These are phyloP conservation scores for Plotosus lineatus DNA, from an alignment of 2,113 vertebrate genomes.

Conservation along the genomic window DNA sequence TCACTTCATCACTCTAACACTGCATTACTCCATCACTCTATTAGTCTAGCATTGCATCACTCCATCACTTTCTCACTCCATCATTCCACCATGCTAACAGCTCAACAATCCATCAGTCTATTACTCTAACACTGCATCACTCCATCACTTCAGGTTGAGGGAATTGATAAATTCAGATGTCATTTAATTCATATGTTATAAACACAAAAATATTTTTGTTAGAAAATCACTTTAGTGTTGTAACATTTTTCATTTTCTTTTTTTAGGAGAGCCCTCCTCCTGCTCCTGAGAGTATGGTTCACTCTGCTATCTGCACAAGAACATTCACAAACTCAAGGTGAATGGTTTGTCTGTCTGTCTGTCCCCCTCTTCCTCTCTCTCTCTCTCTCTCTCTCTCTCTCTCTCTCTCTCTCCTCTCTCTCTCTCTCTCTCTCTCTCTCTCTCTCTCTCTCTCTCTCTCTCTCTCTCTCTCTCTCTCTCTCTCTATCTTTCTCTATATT, in stretches of 20 bases:
- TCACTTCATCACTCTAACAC: too few species aligned
- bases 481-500: neutral
- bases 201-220: neutral
- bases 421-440: neutral
- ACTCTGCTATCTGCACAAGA: slow-evolving; percentile 76
- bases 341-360: slow-evolving; percentile 21
- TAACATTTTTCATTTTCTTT: slow-evolving; percentile 35
- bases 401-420: neutral
- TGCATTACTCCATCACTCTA: too few species aligned
- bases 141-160: too few species aligned
- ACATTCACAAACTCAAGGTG: slow-evolving; percentile 73
- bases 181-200: too few species aligned
- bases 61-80: too few species aligned
- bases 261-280: slow-evolving; percentile 84
- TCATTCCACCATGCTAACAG: too few species aligned
- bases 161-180: too few species aligned
- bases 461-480: neutral
- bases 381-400: slow-evolving; percentile 3
- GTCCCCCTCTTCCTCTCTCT: neutral
- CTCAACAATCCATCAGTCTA: too few species aligned
- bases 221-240: neutral
- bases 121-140: too few species aligned
- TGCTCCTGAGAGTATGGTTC: slow-evolving; percentile 86
- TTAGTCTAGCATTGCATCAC: too few species aligned
- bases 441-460: neutral